Evolutionary conservation across 2,888 invertebrate genomes (phyloP), one percentile per base, ranked within the genome.

Genomic region (Rotaria macrura): DNA sequence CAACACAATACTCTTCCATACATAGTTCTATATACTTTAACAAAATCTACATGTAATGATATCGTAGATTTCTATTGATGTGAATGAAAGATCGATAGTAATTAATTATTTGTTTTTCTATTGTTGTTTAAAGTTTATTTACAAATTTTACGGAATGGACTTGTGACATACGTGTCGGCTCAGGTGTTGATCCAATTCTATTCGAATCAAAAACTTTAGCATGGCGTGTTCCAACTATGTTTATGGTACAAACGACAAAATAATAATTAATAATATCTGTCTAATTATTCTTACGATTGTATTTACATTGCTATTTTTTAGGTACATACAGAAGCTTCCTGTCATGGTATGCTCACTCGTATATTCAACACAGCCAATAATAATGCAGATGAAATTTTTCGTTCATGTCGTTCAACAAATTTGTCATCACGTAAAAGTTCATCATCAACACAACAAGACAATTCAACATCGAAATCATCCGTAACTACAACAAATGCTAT

Each of bases 161-260:
- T 79, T 79, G 79, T 79, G 79, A 79, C 9, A 25, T 79, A n/a
- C 79, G 79, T 0, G 9, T 23, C 43, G 79, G 43, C 25, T 79
- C 79, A n/a, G 79, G 79, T 43, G 79, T 43, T n/a, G 79, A 79
- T 79, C 79, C 43, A 79, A 38, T 79, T n/a, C 20, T 79, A 79
- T 79, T 79, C n/a, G 43, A 79, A 43, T 12, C 40, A 4, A 40
- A 43, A 40, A 79, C 79, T n/a, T 14, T 79, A 9, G 25, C 43
- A 38, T 79, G 79, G 79, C 79, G 79, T 79, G 43, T 79, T 79
- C 79, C 79, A 43, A 79, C 79, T 3, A 79, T 43, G 25, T 79
- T 79, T 79, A 79, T 79, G 79, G 79, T 79, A 79, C 5, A 38
- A 23, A 47, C 10, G 14, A 6, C 10, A 47, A 9, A 47, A 47